Conservation (phyloP, 2,113 vertebrate genomes). For the Onychostoma macrolepis region DNA sequence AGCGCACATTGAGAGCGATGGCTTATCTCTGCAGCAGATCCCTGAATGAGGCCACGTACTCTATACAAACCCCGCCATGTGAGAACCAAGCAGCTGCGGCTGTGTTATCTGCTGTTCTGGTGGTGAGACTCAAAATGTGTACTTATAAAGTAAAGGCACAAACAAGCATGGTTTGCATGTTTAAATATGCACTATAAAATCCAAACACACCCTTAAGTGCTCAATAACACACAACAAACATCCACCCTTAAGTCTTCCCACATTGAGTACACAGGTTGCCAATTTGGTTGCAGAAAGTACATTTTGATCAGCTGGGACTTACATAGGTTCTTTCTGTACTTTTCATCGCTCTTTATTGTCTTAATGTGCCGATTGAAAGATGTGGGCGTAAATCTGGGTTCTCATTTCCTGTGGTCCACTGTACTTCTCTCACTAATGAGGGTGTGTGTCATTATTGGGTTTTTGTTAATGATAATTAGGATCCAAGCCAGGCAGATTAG, state of each 20-base stretch:
- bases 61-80: not conserved
- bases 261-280: conserved; percentile 24
- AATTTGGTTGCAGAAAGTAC: not conserved
- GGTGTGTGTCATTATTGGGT: not conserved
- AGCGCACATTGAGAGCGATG: not conserved
- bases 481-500: not conserved
- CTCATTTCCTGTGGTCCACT: conserved; percentile 22
- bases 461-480: conserved; percentile 8
- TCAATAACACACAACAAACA: conserved; percentile 35
- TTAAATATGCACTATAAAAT: not conserved
- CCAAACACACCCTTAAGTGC: conserved; percentile 20
- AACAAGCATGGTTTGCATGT: not conserved
- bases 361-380: conserved; percentile 22
- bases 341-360: not conserved
- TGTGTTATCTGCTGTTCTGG: not conserved
- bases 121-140: not conserved
- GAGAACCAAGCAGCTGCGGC: conserved; percentile 7
- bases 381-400: not conserved
- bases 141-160: not conserved
- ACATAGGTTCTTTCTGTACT: not conserved
- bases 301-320: not conserved
- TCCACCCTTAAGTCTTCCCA: conserved; percentile 1
- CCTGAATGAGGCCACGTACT: not conserved
- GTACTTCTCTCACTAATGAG: conserved; percentile 3
- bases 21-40: conserved; percentile 35